phyloP scores from a whole-genome alignment of 2,113 vertebrate species.

The Ibidorhyncha struthersii region DNA sequence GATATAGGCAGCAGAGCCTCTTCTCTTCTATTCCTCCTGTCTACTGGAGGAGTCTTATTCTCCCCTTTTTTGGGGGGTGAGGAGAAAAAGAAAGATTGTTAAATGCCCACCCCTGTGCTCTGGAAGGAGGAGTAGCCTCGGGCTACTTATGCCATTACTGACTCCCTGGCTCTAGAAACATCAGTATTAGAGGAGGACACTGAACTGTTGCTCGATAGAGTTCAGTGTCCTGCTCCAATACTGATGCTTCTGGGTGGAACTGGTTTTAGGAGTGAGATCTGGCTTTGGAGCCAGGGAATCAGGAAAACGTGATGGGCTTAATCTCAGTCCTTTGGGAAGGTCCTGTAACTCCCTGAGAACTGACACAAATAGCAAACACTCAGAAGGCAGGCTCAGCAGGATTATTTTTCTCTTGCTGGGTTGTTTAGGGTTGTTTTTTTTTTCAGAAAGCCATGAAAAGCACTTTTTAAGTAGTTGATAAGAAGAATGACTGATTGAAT shows the following conservation, averaged over 20 bases:
- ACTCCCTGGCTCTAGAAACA: background rate
- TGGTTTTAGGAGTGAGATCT: background rate
- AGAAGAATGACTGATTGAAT: background rate
- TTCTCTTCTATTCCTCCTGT: background rate
- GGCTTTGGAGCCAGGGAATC: background rate
- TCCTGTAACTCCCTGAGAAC: background rate
- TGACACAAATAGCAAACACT: background rate
- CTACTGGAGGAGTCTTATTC: background rate
- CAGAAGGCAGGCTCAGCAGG: background rate
- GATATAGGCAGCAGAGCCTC: background rate
- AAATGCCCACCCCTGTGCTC: background rate
- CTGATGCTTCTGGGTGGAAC: background rate
- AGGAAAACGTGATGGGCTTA: background rate
- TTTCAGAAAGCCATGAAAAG: background rate
- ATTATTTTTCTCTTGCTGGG: background rate
- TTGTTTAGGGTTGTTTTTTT: background rate
- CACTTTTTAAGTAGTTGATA: background rate
- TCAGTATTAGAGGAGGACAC: background rate
- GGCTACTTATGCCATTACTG: background rate
- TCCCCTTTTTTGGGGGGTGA: background rate
- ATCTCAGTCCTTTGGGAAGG: background rate
- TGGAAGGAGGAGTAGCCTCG: background rate
- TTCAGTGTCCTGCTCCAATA: background rate
- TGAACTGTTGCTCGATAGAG: background rate
- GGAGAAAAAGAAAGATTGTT: background rate